Conservation (phyloP, 2,113 vertebrate species). For the Hippocampus abdominalis region DNA sequence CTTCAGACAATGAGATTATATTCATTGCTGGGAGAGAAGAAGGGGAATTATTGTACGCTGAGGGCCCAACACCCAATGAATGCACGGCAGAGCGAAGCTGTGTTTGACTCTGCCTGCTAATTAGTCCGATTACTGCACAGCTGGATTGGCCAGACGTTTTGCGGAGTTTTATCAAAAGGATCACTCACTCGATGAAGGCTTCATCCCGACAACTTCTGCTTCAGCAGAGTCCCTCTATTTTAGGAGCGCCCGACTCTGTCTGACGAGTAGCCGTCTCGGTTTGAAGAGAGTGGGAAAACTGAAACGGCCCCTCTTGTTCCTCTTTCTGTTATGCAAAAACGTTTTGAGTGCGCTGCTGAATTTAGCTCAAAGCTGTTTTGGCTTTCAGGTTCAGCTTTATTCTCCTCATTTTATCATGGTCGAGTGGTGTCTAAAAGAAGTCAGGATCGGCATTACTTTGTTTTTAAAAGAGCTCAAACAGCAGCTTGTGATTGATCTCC, state of each 20-base stretch:
- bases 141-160: slow-evolving; percentile 87
- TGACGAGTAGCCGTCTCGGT: slow-evolving; percentile 61
- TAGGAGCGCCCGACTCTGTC: slow-evolving; percentile 52
- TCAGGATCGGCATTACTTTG: too few relatives aligned
- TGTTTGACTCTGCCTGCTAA: slow-evolving; percentile 85
- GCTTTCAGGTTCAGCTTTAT: neutral
- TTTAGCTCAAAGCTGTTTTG: neutral
- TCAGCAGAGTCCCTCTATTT: slow-evolving; percentile 76
- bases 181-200: slow-evolving; percentile 81
- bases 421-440: neutral
- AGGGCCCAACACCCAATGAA: slow-evolving; percentile 49
- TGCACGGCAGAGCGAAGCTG: slow-evolving; percentile 42
- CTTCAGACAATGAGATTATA: slow-evolving; percentile 60
- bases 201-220: slow-evolving; percentile 84
- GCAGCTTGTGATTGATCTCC: too few relatives aligned
- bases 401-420: neutral
- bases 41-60: slow-evolving; percentile 51
- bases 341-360: neutral
- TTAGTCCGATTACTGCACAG: slow-evolving; percentile 97
- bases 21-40: slow-evolving; percentile 13
- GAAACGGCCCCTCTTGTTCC: slow-evolving; percentile 48
- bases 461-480: neutral
- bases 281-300: slow-evolving; percentile 63
- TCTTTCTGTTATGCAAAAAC: slow-evolving; percentile 30
- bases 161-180: slow-evolving; percentile 87